Evolutionary conservation across 23 tunicate genomes (phyloP).

Genomic region (Ciona savignyi): DNA sequence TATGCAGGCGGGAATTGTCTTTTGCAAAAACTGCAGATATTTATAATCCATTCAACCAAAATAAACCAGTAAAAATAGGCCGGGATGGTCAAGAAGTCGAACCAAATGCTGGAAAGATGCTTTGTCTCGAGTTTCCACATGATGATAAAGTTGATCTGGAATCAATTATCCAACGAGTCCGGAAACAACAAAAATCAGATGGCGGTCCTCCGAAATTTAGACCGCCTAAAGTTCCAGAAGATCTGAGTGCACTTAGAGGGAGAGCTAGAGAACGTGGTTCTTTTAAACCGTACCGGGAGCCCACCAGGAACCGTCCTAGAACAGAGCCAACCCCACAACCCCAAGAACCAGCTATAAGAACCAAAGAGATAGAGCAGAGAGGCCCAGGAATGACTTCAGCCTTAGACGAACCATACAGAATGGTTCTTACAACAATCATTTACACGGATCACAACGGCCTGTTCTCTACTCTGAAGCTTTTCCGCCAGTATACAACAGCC

Average conservation of each 20-base stretch:
- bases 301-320: background rate
- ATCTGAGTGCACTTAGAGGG: background rate
- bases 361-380: background rate
- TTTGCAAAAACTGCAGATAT: conserved; percentile 72
- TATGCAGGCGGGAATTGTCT: conserved; percentile 71
- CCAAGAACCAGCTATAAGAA: background rate
- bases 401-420: background rate
- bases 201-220: conserved; percentile 61
- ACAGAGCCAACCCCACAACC: conserved; percentile 2
- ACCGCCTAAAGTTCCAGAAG: conserved; percentile 26
- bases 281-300: background rate
- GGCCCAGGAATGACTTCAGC: background rate
- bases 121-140: conserved; percentile 89
- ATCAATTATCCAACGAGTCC: conserved; percentile 53
- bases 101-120: conserved; percentile 82
- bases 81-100: conserved; percentile 95
- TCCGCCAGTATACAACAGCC: background rate
- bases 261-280: background rate
- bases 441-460: background rate
- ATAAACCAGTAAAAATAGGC: conserved; percentile 89
- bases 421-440: background rate
- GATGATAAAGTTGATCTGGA: conserved; percentile 84
- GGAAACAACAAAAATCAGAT: conserved; percentile 50
- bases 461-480: background rate
- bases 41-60: conserved; percentile 57